Evolutionary conservation across 2,888 invertebrate genomes (phyloP), one percentile per base, ranked within the genome.

Genomic region (Nymphalis urticae): DNA sequence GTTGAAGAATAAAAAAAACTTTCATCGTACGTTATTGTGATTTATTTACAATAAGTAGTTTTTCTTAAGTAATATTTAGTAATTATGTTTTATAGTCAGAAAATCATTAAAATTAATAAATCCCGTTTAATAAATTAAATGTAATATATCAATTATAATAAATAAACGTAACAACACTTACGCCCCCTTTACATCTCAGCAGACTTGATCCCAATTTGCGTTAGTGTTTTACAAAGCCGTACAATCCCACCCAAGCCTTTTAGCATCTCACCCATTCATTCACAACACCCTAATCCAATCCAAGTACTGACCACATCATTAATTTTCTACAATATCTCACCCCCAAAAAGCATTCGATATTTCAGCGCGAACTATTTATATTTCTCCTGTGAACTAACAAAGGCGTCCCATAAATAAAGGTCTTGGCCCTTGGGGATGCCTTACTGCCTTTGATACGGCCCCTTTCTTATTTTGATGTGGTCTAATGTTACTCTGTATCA

Each of bases 281-380:
- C 77, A 79, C 77, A 80, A 76, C 76, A 82, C 89, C 89, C 85
- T 89, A 89, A 90, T 89, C 88, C 88, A 89, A 91, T 90, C 82
- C 83, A 77, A 86, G 85, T 85, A 76, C 86, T 92, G 92, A 92
- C 92, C 92, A 90, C 88, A 86, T 91, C 92, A 92, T 92, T 92
- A 92, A 92, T 92, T 92, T 87, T 84, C 85, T 82, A 87, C 90
- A 86, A 89, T 89, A 89, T 88, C 85, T 82, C 89, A 85, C 91
- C 90, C 91, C 85, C 87, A 85, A 84, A 87, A 89, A 85, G 86
- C 87, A 81, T 80, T 81, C 87, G 86, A 89, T 90, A 89, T 90
- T 90, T 90, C 89, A 87, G 83, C 86, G 85, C 76, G 83, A 87
- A 91, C 92, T 92, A 91, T 92, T 92, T 92, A 92, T 92, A 91